These are phyloP conservation scores for Anoplolepis gracilipes DNA, from an alignment of 1,140 invertebrate species.

Conservation along the genomic window DNA sequence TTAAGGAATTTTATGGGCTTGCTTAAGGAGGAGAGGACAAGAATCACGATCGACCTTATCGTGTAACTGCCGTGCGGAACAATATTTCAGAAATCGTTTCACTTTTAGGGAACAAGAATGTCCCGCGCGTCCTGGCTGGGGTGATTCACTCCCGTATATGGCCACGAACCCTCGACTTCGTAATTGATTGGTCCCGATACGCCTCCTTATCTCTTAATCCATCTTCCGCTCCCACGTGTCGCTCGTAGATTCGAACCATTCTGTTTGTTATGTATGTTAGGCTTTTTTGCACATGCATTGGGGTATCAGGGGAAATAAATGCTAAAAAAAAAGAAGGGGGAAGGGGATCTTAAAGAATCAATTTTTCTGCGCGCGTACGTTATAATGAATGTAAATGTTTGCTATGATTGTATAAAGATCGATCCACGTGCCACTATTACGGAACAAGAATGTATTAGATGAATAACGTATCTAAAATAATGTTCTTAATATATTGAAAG, in stretches of 20 bases:
- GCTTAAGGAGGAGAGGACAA: conserved; percentile 54
- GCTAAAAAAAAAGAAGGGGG: conserved; percentile 12
- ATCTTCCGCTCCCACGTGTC: conserved; percentile 77
- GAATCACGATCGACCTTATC: conserved; percentile 68
- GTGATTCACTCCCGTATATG: conserved; percentile 70
- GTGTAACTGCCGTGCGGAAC: conserved; percentile 57
- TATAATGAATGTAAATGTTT: conserved; percentile 80
- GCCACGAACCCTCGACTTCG: conserved; percentile 78
- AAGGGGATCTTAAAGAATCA: conserved; percentile 78
- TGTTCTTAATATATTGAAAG: conserved; percentile 63
- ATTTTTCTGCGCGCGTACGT: conserved; percentile 72
- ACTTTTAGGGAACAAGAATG: conserved; percentile 43
- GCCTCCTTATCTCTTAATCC: conserved; percentile 83
- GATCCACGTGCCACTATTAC: conserved; percentile 61
- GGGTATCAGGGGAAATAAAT: conserved; percentile 30
- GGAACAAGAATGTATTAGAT: conserved; percentile 55
- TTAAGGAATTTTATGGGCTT: conserved; percentile 69
- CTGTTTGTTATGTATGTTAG: conserved; percentile 68
- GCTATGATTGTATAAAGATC: conserved; percentile 77
- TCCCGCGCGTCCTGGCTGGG: not conserved
- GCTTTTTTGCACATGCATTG: conserved; percentile 23
- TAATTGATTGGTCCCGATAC: conserved; percentile 85
- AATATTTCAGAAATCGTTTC: conserved; percentile 72
- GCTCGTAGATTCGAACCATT: conserved; percentile 61
- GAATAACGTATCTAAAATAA: conserved; percentile 76